Evolutionary conservation across 2,888 invertebrate genomes (phyloP).

Genomic region (Leptogaster cylindrica): DNA sequence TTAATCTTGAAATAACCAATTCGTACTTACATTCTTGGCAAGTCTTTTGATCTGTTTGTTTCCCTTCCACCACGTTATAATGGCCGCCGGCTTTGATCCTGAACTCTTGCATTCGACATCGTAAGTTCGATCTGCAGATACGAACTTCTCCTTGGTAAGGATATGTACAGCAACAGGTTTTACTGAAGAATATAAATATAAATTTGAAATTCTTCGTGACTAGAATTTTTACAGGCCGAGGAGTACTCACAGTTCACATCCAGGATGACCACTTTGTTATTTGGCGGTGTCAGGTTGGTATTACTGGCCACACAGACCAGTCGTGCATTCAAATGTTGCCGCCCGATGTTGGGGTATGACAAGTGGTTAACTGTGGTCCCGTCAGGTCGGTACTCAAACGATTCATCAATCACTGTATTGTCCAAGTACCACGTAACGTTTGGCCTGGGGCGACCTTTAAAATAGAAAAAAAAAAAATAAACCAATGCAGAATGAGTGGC

Average conservation of each 20-base stretch:
- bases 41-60: constrained; percentile 79
- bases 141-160: constrained; percentile 79
- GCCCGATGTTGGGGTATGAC: constrained; percentile 78
- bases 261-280: constrained; percentile 78
- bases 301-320: constrained; percentile 88
- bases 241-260: constrained; percentile 83
- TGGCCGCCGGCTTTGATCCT: constrained; percentile 84
- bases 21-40: constrained; percentile 81
- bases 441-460: constrained; percentile 76
- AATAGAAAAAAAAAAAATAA: constrained; percentile 40
- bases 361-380: constrained; percentile 80
- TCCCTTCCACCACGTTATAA: constrained; percentile 90
- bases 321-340: constrained; percentile 82
- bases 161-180: constrained; percentile 86
- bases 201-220: constrained; percentile 40
- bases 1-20: too few relatives aligned
- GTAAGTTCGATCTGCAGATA: constrained; percentile 85
- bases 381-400: constrained; percentile 73
- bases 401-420: constrained; percentile 83
- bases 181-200: constrained; percentile 61
- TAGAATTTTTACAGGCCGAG: constrained; percentile 16
- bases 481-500: background rate
- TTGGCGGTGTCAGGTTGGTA: constrained; percentile 80
- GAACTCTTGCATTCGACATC: constrained; percentile 86
- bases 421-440: constrained; percentile 85